phyloP scores from a whole-genome alignment of 2,797 vertebrate species.

The Sebastes oblongus region DNA sequence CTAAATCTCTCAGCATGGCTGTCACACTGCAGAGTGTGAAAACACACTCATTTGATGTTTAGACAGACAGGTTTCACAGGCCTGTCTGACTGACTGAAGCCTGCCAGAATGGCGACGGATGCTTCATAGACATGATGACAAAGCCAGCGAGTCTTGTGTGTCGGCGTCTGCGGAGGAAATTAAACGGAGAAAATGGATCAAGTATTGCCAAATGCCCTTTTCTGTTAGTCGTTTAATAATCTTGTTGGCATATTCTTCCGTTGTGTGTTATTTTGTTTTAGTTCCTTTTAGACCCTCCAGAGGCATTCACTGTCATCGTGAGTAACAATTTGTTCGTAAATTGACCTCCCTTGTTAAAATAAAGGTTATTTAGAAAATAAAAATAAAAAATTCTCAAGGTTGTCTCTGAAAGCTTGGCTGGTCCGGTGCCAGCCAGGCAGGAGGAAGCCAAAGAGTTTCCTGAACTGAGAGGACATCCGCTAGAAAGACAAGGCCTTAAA shows the following conservation, averaged over 20 bases:
- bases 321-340: slow-evolving; percentile 29
- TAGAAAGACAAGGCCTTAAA: slow-evolving; percentile 47
- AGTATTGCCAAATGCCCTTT: neutral
- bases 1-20: slow-evolving; percentile 3
- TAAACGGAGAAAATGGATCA: slow-evolving; percentile 3
- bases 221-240: neutral
- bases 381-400: slow-evolving; percentile 23
- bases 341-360: slow-evolving; percentile 36
- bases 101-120: slow-evolving; percentile 2
- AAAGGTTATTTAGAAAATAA: slow-evolving; percentile 36
- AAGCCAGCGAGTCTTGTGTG: neutral
- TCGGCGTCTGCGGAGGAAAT: neutral
- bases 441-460: slow-evolving; percentile 39
- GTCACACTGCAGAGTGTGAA: slow-evolving; percentile 8
- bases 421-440: slow-evolving; percentile 17
- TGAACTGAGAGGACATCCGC: slow-evolving; percentile 39
- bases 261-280: neutral
- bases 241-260: neutral
- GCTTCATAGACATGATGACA: neutral
- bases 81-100: slow-evolving; percentile 21
- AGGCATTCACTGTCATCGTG: slow-evolving; percentile 16
- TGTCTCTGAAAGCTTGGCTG: slow-evolving; percentile 35
- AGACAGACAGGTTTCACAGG: slow-evolving; percentile 25
- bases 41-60: slow-evolving; percentile 20
- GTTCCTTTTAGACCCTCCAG: neutral